These are phyloP conservation scores for Sternotherus odoratus DNA, from an alignment of 2,797 vertebrate species.

Conservation along the genomic window DNA sequence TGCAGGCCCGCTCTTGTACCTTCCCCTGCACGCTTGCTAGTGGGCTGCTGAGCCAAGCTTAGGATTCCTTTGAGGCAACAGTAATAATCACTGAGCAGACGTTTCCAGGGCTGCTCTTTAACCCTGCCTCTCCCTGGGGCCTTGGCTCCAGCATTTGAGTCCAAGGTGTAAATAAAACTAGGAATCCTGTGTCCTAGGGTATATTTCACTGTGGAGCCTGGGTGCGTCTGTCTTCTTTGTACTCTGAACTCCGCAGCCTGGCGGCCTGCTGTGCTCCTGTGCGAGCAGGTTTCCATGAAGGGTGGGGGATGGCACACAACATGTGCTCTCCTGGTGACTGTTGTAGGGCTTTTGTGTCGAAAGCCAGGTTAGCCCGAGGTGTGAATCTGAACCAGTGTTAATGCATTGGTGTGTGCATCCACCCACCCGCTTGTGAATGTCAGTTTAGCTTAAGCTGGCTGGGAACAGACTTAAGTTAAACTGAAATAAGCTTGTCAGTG, in stretches of 20 bases:
- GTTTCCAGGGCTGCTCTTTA: neutral
- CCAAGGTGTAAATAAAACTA: neutral
- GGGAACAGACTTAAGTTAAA: neutral
- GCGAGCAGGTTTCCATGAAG: neutral
- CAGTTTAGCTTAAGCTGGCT: neutral
- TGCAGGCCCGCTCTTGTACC: neutral
- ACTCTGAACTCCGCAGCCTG: neutral
- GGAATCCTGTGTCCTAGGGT: neutral
- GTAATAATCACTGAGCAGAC: too few relatives aligned
- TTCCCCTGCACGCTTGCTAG: neutral
- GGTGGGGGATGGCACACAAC: neutral
- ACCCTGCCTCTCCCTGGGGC: neutral
- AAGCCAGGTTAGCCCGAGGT: neutral
- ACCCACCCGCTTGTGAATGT: neutral
- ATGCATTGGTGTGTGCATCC: neutral
- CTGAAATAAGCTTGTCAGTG: neutral
- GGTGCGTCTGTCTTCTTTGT: neutral
- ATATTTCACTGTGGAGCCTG: neutral
- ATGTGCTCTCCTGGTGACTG: neutral
- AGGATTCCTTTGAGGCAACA: neutral
- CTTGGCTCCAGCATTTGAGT: neutral
- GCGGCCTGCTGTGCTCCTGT: neutral
- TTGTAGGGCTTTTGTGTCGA: neutral
- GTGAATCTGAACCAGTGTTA: neutral
- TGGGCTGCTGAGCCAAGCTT: neutral